These are phyloP conservation scores for Oxygymnocypris stewartii DNA, from an alignment of 2,113 vertebrate genomes.

Conservation along the genomic window DNA sequence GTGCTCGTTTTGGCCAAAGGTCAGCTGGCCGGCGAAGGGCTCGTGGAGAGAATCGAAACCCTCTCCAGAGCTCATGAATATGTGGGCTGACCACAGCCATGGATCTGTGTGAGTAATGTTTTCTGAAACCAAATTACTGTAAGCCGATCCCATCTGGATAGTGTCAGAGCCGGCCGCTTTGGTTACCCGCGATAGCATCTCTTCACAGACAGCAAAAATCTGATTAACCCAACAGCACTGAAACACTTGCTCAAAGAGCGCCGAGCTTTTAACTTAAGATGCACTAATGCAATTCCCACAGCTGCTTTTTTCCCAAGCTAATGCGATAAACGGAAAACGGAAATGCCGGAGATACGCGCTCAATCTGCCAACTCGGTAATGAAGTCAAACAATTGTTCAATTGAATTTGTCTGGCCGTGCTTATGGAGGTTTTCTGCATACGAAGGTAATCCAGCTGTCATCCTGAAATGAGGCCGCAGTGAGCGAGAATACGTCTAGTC, in stretches of 20 bases:
- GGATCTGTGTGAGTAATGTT: slow-evolving; percentile 91
- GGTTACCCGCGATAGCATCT: slow-evolving; percentile 91
- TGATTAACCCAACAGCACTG: slow-evolving; percentile 87
- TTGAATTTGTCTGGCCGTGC: slow-evolving; percentile 75
- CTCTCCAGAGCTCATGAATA: slow-evolving; percentile 46
- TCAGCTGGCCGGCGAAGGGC: slow-evolving; percentile 48
- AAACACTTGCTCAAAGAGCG: slow-evolving; percentile 94
- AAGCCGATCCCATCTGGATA: slow-evolving; percentile 90
- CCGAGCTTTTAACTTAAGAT: slow-evolving; percentile 94
- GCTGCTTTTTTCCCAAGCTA: slow-evolving; percentile 77
- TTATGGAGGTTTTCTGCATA: slow-evolving; percentile 66
- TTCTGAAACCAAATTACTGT: slow-evolving; percentile 97
- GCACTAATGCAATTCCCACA: slow-evolving; percentile 96
- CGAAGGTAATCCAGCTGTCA: slow-evolving; percentile 69
- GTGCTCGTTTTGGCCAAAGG: slow-evolving; percentile 12
- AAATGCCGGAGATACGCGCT: slow-evolving; percentile 65
- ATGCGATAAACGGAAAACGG: slow-evolving; percentile 67
- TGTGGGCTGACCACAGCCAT: slow-evolving; percentile 63
- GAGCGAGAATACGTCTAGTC: slow-evolving; percentile 69
- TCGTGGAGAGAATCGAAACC: not conserved
- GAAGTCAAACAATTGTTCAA: slow-evolving; percentile 78
- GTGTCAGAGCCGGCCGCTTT: slow-evolving; percentile 82
- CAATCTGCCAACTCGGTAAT: slow-evolving; percentile 73
- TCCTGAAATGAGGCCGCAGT: slow-evolving; percentile 56
- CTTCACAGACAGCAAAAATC: slow-evolving; percentile 88